These are phyloP conservation scores for Fopius arisanus DNA, from an alignment of 1,140 invertebrate species.

Conservation along the genomic window DNA sequence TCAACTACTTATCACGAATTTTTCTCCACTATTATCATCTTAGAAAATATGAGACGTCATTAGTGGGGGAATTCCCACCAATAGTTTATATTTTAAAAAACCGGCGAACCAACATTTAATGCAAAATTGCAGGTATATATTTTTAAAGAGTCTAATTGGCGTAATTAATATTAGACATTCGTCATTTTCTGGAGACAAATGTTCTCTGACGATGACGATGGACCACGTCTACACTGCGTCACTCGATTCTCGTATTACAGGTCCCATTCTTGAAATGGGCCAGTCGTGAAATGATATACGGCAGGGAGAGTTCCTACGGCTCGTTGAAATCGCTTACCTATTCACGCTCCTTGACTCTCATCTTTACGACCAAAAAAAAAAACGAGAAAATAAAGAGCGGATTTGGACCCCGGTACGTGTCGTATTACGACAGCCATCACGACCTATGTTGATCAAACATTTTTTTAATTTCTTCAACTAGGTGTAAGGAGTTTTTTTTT, in stretches of 20 bases:
- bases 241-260: slow-evolving; percentile 24
- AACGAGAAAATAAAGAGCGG: neutral
- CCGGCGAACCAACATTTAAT: too few relatives aligned
- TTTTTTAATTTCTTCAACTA: slow-evolving; percentile 4
- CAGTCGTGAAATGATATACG: slow-evolving; percentile 27
- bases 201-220: neutral
- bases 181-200: neutral
- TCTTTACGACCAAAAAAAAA: slow-evolving; percentile 24
- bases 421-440: neutral
- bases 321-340: slow-evolving; percentile 29
- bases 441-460: slow-evolving; percentile 20
- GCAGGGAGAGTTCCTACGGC: slow-evolving; percentile 16
- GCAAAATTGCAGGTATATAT: too few relatives aligned
- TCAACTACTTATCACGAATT: neutral
- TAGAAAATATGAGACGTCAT: neutral
- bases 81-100: too few relatives aligned
- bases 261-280: slow-evolving; percentile 21
- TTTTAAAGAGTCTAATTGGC: too few relatives aligned
- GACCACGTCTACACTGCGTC: neutral
- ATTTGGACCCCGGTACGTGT: neutral
- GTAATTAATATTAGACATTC: too few relatives aligned
- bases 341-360: slow-evolving; percentile 10
- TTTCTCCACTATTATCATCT: neutral
- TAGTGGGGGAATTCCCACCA: neutral
- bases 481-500: neutral